Percentiles rank a stretch among this genome's conserved stretches.
phyloP scores from a whole-genome alignment of 2,113 vertebrate genomes.

The Catharus bicknelli region DNA sequence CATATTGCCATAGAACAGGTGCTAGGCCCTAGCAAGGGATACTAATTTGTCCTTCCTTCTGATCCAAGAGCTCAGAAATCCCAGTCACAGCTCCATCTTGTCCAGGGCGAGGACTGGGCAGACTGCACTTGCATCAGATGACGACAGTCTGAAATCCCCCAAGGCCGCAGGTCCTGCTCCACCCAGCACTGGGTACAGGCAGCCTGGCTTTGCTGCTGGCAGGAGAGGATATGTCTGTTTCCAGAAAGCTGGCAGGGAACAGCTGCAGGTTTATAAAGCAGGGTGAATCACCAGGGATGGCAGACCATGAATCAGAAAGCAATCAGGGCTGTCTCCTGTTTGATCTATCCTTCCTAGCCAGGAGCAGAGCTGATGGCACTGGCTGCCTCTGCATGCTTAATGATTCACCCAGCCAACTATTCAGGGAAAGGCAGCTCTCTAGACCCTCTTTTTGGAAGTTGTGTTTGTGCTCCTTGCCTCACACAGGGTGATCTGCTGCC shows the following conservation, averaged over 20 bases:
- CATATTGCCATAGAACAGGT: fast-evolving
- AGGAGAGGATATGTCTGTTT: neutral
- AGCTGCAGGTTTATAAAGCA: constrained; percentile 43
- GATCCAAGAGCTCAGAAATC: neutral
- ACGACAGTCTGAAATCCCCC: neutral
- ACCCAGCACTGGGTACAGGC: fast-evolving
- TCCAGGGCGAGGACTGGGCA: neutral
- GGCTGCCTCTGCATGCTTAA: neutral
- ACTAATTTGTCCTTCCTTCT: neutral
- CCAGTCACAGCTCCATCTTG: neutral
- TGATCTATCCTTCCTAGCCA: constrained; percentile 2
- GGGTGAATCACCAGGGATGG: neutral
- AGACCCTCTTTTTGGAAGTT: neutral
- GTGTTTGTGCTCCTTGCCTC: neutral
- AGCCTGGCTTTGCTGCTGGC: neutral
- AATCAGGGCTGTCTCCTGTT: constrained; percentile 20
- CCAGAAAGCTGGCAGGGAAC: constrained; percentile 29
- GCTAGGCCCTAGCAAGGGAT: neutral
- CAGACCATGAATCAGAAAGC: constrained; percentile 47
- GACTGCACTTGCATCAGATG: neutral
- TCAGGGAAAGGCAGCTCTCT: neutral
- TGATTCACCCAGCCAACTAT: neutral
- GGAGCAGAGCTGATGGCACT: constrained; percentile 1
- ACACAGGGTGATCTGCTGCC: neutral
- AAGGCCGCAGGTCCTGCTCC: neutral